Base-by-base conservation (phyloP, 2,888 invertebrate genomes). In the Xiphydria camelus region DNA sequence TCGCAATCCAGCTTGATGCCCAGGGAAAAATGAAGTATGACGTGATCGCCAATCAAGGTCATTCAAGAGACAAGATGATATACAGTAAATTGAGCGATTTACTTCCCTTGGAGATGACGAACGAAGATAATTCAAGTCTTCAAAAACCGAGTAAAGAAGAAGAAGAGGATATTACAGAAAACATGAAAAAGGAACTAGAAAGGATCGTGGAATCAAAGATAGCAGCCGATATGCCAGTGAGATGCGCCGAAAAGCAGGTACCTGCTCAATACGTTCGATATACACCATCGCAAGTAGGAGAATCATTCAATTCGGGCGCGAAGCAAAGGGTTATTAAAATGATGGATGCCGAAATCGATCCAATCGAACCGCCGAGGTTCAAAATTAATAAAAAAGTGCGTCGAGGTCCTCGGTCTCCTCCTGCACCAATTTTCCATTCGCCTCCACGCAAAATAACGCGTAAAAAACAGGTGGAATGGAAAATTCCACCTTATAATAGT, bases 391-490 rank as follows among this genome's bases (percentile, higher is more conserved):
- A 96, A 75, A 99, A 99, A 79, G 97, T 99, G 61, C 99, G 99
- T 0, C 83, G 97, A 58, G 97, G 97, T 0, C 98, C 99, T 0
- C 98, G 99, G 0, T 98, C 97, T 0, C 99, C 99, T 0, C 99
- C 99, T 12, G 97, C 99, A 4, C 98, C 99, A 1, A 97, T 99
- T 7, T 83, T 99, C 77, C 99, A 99, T 78, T 98, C 97, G 0
- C 99, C 99, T 0, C 96, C 98, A 0, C 82, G 98, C 41, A 89
- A 98, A 72, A 95, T 96, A 0, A 96, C 98, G 2, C 97, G 97
- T 0, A 97, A 98, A 70, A 99, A 99, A 72, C 99, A 99, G 73
- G 88, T 96, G 49, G 99, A 99, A 75, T 99, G 99, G 99, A 98
- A 98, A 78, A 91, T 92, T 57, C 99, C 99, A 4, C 99, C 99